Base-by-base conservation (phyloP, 2,797 vertebrate genomes). In the Aplochiton taeniatus region DNA sequence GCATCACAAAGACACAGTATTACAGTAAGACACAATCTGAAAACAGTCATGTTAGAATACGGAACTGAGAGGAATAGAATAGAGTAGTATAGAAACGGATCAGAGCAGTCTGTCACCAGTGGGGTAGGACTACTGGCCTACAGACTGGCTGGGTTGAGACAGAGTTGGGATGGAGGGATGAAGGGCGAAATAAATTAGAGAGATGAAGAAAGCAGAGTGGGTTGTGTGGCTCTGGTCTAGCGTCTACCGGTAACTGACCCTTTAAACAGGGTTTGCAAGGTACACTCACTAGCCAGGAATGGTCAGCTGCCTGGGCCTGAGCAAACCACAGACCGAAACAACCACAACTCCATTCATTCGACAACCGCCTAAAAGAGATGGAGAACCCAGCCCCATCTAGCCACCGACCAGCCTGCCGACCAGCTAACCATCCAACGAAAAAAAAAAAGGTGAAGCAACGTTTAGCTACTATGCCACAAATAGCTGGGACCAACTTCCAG, bases 221-320 rank as follows among this genome's bases (percentile, higher is more conserved):
- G n/a, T 46, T 42, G 0, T 11, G 58, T 64, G 63, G 59, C 18
- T 81, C 63, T 68, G 79, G 67, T 73, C 75, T 90, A 89, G 90
- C 68, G 76, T 74, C 46, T 77, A 58, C 19, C 76, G 77, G 76
- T 70, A 72, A 17, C 42, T 11, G 18, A 11, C 17, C 59, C 10
- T 4, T 70, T 73, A 82, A 60, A 65, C 55, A 13, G 76, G 73
- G 84, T 81, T 60, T 56, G 59, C 50, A 45, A 53, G 53, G 58
- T 60, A 76, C 69, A 87, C 78, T 90, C 89, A 91, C 67, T 8
- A 63, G 61, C 74, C 41, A 71, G 89, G 87, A 87, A 91, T 91
- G 89, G 76, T 19, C 84, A 84, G 81, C 82, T 87, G 87, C 71
- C 56, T 17, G 69, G 8, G 10, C 62, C 1, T 9, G 1, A 16